These are phyloP conservation scores for Uloborus diversus DNA, from an alignment of 1,140 invertebrate genomes.

Conservation along the genomic window DNA sequence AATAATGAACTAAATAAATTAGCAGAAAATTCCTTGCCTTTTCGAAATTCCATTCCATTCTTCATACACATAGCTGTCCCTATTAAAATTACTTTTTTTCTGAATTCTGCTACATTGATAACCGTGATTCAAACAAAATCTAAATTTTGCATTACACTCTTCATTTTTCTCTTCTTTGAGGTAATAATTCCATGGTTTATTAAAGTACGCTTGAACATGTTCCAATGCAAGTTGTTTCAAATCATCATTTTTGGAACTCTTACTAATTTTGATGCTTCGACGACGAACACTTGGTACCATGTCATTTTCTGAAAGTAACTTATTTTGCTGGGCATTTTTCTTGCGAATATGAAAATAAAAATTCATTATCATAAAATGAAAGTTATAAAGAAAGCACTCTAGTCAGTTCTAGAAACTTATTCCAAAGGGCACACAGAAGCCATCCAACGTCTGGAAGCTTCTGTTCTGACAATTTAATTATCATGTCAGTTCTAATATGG, in stretches of 20 bases:
- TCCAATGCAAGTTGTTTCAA: constrained; percentile 23
- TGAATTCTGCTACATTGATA: background rate
- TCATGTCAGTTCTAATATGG: too few species aligned
- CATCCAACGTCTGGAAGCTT: too few species aligned
- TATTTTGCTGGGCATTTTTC: constrained; percentile 1
- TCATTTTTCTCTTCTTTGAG: constrained; percentile 3
- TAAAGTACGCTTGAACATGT: constrained; percentile 37
- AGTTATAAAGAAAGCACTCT: too few species aligned
- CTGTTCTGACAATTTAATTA: too few species aligned
- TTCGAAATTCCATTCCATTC: too few species aligned
- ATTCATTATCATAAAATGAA: too few species aligned
- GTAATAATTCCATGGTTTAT: constrained; percentile 46
- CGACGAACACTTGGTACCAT: too few species aligned
- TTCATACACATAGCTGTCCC: too few species aligned
- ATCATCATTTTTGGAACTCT: constrained; percentile 4
- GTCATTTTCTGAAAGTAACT: background rate
- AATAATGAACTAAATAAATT: too few species aligned
- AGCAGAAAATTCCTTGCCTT: too few species aligned
- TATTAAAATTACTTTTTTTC: background rate
- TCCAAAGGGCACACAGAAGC: too few species aligned
- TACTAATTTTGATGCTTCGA: constrained; percentile 6
- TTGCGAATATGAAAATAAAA: constrained; percentile 30
- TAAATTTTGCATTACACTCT: background rate
- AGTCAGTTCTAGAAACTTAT: too few species aligned
- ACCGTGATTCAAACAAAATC: background rate